Evolutionary conservation across 2,888 invertebrate genomes (phyloP).

Genomic region (Entomobrya proxima): DNA sequence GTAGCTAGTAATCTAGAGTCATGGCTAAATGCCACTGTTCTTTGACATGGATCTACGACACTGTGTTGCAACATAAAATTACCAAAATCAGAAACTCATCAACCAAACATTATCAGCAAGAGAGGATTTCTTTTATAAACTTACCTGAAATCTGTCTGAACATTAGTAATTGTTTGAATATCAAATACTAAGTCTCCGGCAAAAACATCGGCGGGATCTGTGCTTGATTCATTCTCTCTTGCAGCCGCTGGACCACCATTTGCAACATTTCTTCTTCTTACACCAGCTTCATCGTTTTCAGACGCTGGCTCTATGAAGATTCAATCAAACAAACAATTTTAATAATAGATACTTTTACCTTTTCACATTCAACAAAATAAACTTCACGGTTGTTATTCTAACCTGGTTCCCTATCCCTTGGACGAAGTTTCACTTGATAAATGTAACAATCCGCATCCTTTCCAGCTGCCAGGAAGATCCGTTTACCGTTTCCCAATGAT

Average conservation of each 20-base stretch:
- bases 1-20: conserved; percentile 90
- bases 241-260: conserved; percentile 61
- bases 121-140: conserved; percentile 72
- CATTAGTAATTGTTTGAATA: conserved; percentile 86
- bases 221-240: background rate
- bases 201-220: conserved; percentile 53
- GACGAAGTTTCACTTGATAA: conserved; percentile 79
- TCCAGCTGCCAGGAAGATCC: conserved; percentile 90
- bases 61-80: conserved; percentile 73
- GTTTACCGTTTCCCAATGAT: conserved; percentile 82
- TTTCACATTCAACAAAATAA: background rate
- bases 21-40: conserved; percentile 88
- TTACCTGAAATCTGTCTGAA: conserved; percentile 90
- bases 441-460: conserved; percentile 94
- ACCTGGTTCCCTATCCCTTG: conserved; percentile 27
- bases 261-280: conserved; percentile 57
- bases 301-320: no score
- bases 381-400: background rate
- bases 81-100: background rate
- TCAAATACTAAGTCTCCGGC: conserved; percentile 73
- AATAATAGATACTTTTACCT: background rate
- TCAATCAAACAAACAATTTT: background rate
- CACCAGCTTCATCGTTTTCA: conserved; percentile 31
- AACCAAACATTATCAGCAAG: background rate
- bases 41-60: conserved; percentile 87